phyloP scores from a whole-genome alignment of 2,888 invertebrate genomes.

The Tortricodes alternella region DNA sequence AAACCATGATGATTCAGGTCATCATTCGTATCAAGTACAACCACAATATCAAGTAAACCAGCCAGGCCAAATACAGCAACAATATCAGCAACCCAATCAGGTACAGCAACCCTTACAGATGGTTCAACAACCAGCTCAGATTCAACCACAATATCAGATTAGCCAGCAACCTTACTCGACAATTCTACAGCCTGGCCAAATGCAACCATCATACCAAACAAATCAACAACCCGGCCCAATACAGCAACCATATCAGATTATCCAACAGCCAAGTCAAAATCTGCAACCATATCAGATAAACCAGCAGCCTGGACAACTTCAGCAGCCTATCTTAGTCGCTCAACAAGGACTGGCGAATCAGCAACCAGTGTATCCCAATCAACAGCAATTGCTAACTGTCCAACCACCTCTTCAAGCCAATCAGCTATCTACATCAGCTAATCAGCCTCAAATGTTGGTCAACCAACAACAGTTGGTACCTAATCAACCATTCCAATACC shows the following conservation, averaged over 20 bases:
- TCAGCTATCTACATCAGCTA: constrained; percentile 28
- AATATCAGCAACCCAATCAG: constrained; percentile 1
- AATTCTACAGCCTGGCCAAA: constrained; percentile 15
- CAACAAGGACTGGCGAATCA: constrained; percentile 19
- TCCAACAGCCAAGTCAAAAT: background rate
- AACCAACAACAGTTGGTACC: constrained; percentile 25
- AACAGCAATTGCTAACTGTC: constrained; percentile 1
- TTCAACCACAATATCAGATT: background rate
- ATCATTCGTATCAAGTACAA: background rate
- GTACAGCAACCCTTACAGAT: constrained; percentile 1
- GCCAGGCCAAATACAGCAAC: background rate
- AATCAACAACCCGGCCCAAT: background rate
- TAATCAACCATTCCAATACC: constrained; percentile 26
- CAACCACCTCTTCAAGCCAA: constrained; percentile 11
- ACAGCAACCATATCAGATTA: background rate
- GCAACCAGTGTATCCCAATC: constrained; percentile 28
- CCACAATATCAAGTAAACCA: background rate
- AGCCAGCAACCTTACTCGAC: constrained; percentile 7
- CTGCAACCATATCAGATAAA: constrained; percentile 4
- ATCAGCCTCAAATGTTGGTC: constrained; percentile 17
- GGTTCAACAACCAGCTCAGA: background rate
- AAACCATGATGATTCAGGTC: background rate
- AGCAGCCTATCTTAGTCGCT: constrained; percentile 20
- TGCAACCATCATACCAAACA: background rate
- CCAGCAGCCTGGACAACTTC: constrained; percentile 17